phyloP scores from a whole-genome alignment of 1,140 invertebrate genomes.

The Adelges cooleyi region DNA sequence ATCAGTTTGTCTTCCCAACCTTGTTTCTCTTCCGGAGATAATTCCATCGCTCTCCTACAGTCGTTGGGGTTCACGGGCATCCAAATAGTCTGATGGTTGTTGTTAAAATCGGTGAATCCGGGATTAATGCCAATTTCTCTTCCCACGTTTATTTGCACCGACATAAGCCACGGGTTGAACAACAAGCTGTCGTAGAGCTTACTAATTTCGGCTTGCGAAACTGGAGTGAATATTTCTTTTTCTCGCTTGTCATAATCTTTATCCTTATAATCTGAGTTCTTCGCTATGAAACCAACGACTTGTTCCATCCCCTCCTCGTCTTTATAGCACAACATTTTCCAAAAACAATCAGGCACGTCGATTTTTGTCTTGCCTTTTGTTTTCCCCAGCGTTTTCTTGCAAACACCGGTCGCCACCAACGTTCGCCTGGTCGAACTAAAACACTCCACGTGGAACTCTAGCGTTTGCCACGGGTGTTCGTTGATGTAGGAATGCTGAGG shows the following conservation, averaged over 20 bases:
- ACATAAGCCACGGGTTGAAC: constrained; percentile 1
- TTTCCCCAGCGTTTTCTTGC: not conserved
- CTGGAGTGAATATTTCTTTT: constrained; percentile 14
- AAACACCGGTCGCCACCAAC: not conserved
- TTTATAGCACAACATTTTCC: constrained; percentile 31
- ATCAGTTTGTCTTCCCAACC: not conserved
- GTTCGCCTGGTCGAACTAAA: not conserved
- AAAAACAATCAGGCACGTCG: constrained; percentile 17
- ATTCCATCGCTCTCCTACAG: not conserved
- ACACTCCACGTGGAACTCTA: constrained; percentile 25
- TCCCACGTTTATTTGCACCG: not conserved
- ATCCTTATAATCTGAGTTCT: not conserved
- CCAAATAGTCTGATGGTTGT: too few relatives aligned
- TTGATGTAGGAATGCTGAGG: constrained; percentile 26
- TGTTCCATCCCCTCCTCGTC: constrained; percentile 13
- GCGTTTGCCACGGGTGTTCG: constrained; percentile 14
- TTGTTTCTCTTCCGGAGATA: not conserved
- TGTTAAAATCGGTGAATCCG: not conserved
- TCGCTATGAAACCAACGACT: constrained; percentile 23
- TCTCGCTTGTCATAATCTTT: not conserved
- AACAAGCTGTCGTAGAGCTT: not conserved
- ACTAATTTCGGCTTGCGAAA: constrained; percentile 15
- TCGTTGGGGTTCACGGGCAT: constrained; percentile 12
- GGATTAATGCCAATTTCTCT: not conserved
- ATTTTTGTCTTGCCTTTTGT: not conserved